Base-by-base conservation (phyloP, 2,797 vertebrate genomes). In the Silurus aristotelis region DNA sequence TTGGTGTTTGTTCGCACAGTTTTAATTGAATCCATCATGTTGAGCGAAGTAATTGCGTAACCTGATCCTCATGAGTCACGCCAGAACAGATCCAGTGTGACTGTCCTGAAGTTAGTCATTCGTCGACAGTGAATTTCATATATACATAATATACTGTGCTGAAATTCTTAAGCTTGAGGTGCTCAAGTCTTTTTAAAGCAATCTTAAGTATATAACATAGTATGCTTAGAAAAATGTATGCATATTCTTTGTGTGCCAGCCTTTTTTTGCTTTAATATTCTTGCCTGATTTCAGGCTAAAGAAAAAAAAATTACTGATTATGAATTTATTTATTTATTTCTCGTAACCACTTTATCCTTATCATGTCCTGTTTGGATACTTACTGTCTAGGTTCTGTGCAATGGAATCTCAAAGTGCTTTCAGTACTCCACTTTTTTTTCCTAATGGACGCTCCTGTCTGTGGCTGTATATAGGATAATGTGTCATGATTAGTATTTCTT, bases 101-200 rank as follows among this genome's bases (percentile, higher is more conserved):
- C 27, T 27, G 27, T 27, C 27, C 27, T 27, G 27, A 27, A 27
- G 27, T n/a, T n/a, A n/a, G n/a, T n/a, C n/a, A n/a, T n/a, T n/a
- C n/a, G n/a, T n/a, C n/a, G n/a, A n/a, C n/a, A n/a, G n/a, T n/a
- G n/a, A n/a, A n/a, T 27, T 27, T 1, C 27, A 31, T 31, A 31
- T 31, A 31, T 31, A 31, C 2, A 31, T 31, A 38, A 38, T 38
- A 38, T 38, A 38, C 31, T 38, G 31, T 38, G 31, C 31, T 38
- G 31, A 38, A 38, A 38, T 38, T 38, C 31, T 38, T 2, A 38
- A 38, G 31, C 3, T 38, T 38, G 2, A 38, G 31, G 31, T 31
- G 31, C 31, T 84, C 8, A 22, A 48, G 67, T 76, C 80, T 83
- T 87, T 87, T 84, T 80, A 83, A 61, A 87, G 72, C 73, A 83